Percentiles rank a stretch among this genome's conserved stretches.
phyloP scores from a whole-genome alignment of 2,888 invertebrate genomes.

The Dione vanillae region DNA sequence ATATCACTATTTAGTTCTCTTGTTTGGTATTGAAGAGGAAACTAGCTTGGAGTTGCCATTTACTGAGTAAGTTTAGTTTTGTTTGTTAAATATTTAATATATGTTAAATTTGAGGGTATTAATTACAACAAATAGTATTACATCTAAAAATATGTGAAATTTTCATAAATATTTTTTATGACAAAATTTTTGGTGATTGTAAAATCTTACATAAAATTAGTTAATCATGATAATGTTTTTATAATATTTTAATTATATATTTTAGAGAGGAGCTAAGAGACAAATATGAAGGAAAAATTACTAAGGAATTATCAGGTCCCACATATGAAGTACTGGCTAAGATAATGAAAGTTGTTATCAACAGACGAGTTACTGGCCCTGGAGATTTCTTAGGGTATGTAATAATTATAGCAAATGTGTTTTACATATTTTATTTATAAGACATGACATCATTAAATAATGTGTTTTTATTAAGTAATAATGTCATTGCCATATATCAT shows the following conservation, averaged over 20 bases:
- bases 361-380: constrained; percentile 96
- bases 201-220: no score
- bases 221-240: no score
- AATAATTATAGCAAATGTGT: neutral
- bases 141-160: no score
- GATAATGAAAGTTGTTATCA: constrained; percentile 98
- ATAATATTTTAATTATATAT: constrained; percentile 23
- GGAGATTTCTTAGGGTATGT: constrained; percentile 95
- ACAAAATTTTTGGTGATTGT: no score
- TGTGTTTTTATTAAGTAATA: no score
- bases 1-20: constrained; percentile 96
- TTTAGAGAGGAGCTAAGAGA: constrained; percentile 94
- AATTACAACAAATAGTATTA: no score
- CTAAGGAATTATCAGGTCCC: constrained; percentile 95
- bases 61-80: constrained; percentile 89
- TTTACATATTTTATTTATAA: neutral
- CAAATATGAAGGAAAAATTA: constrained; percentile 96
- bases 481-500: no score
- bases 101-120: no score
- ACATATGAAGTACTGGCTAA: constrained; percentile 98
- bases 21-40: constrained; percentile 98
- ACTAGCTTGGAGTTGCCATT: constrained; percentile 95
- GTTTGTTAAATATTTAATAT: neutral
- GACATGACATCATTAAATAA: no score
- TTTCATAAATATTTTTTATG: no score